Evolutionary conservation across 2,888 invertebrate genomes (phyloP).

Genomic region (Girardia tigrina): DNA sequence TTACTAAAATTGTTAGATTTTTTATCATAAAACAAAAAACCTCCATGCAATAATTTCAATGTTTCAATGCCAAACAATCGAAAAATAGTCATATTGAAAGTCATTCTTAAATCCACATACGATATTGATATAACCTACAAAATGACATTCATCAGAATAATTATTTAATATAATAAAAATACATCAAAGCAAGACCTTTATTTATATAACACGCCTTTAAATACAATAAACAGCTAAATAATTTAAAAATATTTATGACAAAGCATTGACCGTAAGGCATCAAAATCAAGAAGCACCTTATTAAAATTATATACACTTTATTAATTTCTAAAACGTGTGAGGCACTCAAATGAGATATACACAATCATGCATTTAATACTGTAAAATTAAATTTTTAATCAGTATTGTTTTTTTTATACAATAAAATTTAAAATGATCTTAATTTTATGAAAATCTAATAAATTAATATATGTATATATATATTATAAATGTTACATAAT

Average conservation of each 20-base stretch:
- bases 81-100: too few species aligned
- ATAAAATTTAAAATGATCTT: slow-evolving; percentile 1
- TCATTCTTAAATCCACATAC: too few species aligned
- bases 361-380: slow-evolving; percentile 17
- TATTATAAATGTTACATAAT: neutral
- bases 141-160: too few species aligned
- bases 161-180: too few species aligned
- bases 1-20: too few species aligned
- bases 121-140: too few species aligned
- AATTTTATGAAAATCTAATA: slow-evolving; percentile 9
- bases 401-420: neutral
- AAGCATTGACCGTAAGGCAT: slow-evolving; percentile 13
- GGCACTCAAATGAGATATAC: slow-evolving; percentile 4
- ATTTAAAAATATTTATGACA: slow-evolving; percentile 12
- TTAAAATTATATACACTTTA: neutral
- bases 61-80: too few species aligned
- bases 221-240: slow-evolving; percentile 20
- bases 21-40: too few species aligned
- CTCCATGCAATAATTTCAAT: too few species aligned
- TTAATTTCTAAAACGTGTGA: slow-evolving; percentile 23
- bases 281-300: neutral
- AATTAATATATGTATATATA: too few species aligned
- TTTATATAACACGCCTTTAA: neutral
- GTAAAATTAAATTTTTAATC: neutral
- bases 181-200: neutral